Evolutionary conservation across 2,113 vertebrate genomes (phyloP).

Genomic region (Rhinogobius similis): DNA sequence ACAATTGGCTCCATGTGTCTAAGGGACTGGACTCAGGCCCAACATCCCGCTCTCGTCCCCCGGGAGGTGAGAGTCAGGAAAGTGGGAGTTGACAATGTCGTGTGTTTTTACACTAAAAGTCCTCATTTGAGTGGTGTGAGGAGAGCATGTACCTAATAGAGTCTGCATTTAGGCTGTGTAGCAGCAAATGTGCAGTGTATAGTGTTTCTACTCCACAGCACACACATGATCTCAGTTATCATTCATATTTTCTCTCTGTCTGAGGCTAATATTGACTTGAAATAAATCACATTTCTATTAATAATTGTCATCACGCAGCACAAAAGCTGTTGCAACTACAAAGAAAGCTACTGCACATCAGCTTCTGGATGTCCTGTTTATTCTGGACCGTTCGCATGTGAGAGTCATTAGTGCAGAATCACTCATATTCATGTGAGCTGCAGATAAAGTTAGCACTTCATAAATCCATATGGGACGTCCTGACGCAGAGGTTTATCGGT

Average conservation of each 20-base stretch:
- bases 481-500: slow-evolving; percentile 49
- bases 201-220: too few species aligned
- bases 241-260: too few species aligned
- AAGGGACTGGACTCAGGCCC: slow-evolving; percentile 36
- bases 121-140: background rate
- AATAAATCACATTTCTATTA: background rate
- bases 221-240: too few species aligned
- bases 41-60: slow-evolving; percentile 21
- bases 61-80: slow-evolving; percentile 31
- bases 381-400: background rate
- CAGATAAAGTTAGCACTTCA: slow-evolving; percentile 54
- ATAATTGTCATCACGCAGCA: background rate
- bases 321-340: background rate
- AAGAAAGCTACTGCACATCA: background rate
- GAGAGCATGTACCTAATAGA: background rate
- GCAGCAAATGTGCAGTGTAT: too few species aligned
- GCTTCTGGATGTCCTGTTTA: background rate
- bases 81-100: background rate
- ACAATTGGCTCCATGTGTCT: slow-evolving; percentile 65
- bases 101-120: background rate
- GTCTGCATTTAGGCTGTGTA: background rate
- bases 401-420: slow-evolving; percentile 54
- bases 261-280: too few species aligned
- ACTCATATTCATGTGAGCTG: slow-evolving; percentile 37
- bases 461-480: slow-evolving; percentile 42